Conservation (phyloP, 2,113 vertebrate genomes). For the Dendrocopos noguchii region DNA sequence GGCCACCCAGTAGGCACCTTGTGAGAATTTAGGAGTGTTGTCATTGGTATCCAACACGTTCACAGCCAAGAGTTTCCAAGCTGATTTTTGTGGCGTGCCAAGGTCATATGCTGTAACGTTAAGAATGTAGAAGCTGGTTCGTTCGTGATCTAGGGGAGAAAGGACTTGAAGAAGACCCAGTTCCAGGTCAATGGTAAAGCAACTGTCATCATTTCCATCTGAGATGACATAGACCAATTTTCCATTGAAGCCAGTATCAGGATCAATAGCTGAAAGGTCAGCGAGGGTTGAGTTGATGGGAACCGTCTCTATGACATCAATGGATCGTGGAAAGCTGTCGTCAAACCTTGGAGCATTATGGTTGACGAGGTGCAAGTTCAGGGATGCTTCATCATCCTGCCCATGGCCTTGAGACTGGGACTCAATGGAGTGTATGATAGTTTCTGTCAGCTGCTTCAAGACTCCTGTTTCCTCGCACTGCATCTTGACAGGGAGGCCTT, state of each 20-base stretch:
- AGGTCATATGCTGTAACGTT: constrained; percentile 94
- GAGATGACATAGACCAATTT: constrained; percentile 89
- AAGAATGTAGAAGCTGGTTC: constrained; percentile 88
- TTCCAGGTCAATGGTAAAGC: constrained; percentile 88
- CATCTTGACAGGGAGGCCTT: constrained; percentile 73
- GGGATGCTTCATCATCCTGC: constrained; percentile 84
- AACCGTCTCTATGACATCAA: constrained; percentile 84
- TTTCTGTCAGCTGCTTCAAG: constrained; percentile 84
- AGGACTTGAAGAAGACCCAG: constrained; percentile 85
- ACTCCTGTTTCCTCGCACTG: constrained; percentile 90
- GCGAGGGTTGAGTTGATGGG: constrained; percentile 81
- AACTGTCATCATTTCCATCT: constrained; percentile 91
- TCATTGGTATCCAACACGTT: constrained; percentile 93
- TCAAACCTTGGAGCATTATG: constrained; percentile 87
- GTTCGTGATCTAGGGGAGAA: constrained; percentile 88
- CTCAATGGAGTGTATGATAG: constrained; percentile 87
- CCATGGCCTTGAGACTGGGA: constrained; percentile 74
- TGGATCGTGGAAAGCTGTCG: constrained; percentile 81
- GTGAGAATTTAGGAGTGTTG: constrained; percentile 86
- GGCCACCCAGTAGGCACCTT: constrained; percentile 83
- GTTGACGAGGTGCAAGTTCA: constrained; percentile 87
- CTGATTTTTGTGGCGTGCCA: constrained; percentile 87
- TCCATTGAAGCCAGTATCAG: constrained; percentile 88
- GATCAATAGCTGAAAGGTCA: constrained; percentile 84
- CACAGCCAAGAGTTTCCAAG: constrained; percentile 91